These are phyloP conservation scores for Drosophila ficusphila DNA, from an alignment of 1,140 invertebrate genomes.

Conservation along the genomic window DNA sequence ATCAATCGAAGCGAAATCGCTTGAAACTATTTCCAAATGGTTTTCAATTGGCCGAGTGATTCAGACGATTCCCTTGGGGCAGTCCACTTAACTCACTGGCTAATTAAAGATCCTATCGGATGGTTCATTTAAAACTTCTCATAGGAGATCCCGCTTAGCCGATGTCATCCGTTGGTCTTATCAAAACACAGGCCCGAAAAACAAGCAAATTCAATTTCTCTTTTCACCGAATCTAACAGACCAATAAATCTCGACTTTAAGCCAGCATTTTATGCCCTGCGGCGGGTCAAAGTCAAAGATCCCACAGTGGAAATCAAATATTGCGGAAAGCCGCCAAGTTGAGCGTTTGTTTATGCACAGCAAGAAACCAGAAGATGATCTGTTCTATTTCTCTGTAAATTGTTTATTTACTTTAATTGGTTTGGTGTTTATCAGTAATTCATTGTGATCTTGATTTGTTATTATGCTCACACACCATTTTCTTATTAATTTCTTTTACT, in stretches of 20 bases:
- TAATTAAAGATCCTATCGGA: constrained; percentile 45
- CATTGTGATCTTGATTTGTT: too few species aligned
- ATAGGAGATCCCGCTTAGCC: constrained; percentile 23
- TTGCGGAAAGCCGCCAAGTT: constrained; percentile 26
- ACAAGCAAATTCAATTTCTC: constrained; percentile 59
- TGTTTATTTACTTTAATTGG: neutral
- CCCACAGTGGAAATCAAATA: constrained; percentile 42
- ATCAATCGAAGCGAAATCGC: constrained; percentile 62
- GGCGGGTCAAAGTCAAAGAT: constrained; percentile 53
- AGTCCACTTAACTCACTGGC: neutral
- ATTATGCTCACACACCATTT: too few species aligned
- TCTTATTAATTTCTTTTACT: too few species aligned
- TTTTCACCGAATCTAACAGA: constrained; percentile 49
- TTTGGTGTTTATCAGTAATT: too few species aligned
- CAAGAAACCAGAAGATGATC: neutral
- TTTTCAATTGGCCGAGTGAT: constrained; percentile 33
- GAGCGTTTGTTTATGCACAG: constrained; percentile 10
- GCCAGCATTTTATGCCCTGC: constrained; percentile 47
- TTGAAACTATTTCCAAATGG: constrained; percentile 34
- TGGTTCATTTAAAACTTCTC: constrained; percentile 7
- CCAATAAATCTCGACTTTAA: constrained; percentile 63
- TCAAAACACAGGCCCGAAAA: constrained; percentile 41
- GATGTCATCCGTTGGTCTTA: constrained; percentile 33
- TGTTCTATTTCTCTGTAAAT: too few species aligned
- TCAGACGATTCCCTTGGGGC: constrained; percentile 14